Percentiles rank a stretch among this genome's conserved stretches.
Conservation (phyloP, 2,113 vertebrate species). For the Syngnathoides biaculeatus region DNA sequence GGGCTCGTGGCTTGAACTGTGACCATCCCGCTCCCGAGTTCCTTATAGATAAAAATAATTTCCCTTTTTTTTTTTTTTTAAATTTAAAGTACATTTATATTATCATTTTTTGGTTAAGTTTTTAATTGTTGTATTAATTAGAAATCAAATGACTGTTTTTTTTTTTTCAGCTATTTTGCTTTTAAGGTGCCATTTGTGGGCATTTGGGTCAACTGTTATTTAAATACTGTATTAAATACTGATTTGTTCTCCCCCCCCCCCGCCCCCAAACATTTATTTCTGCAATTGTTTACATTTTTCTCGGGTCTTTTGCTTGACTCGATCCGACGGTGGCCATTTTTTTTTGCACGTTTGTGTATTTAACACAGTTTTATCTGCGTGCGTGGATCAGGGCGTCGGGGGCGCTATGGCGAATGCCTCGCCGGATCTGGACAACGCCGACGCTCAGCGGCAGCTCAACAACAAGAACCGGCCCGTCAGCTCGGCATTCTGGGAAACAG, state of each 20-base stretch:
- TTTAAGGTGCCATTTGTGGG: too few relatives aligned
- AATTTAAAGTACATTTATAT: too few relatives aligned
- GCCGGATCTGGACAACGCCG: conserved; percentile 86
- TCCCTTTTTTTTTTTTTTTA: background rate
- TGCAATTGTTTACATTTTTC: background rate
- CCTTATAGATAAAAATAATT: background rate
- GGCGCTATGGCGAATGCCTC: conserved; percentile 82
- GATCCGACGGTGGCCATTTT: background rate
- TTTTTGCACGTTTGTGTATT: background rate
- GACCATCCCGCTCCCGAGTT: too few relatives aligned
- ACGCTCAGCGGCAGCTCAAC: conserved; percentile 81
- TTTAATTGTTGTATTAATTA: too few relatives aligned
- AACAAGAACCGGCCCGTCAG: conserved; percentile 82
- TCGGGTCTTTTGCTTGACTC: background rate
- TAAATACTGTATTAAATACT: too few relatives aligned
- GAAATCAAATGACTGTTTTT: too few relatives aligned
- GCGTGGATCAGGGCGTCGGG: conserved; percentile 44
- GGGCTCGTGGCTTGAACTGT: too few relatives aligned
- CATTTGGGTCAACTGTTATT: too few relatives aligned
- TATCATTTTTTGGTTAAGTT: too few relatives aligned
- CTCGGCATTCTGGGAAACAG: conserved; percentile 77
- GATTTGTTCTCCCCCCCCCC: too few relatives aligned
- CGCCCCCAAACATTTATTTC: background rate
- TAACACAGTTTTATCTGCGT: conserved; percentile 13
- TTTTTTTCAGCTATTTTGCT: too few relatives aligned